Percentiles rank a stretch among this genome's conserved stretches.
Conservation (phyloP, 1,140 invertebrate species). For the Drosophila obscura region DNA sequence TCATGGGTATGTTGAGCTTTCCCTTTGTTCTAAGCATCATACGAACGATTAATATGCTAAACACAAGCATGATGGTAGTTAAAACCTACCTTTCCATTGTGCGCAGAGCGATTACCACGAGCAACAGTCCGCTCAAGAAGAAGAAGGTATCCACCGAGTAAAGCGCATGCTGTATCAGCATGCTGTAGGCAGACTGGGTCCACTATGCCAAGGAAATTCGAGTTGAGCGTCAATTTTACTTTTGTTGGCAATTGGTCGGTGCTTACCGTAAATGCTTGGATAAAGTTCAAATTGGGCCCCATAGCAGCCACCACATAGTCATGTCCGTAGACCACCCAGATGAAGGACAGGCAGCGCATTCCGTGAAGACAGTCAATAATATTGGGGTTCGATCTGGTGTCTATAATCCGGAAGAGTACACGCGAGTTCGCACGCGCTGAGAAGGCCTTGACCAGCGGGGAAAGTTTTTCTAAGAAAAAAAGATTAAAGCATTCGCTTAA, state of each 20-base stretch:
- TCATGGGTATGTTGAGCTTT: conserved; percentile 63
- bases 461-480: conserved; percentile 23
- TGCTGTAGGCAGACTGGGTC: conserved; percentile 84
- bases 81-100: conserved; percentile 86
- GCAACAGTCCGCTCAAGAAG: conserved; percentile 89
- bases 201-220: conserved; percentile 20
- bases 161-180: conserved; percentile 85
- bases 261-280: conserved; percentile 7
- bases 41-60: neutral
- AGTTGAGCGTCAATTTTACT: neutral
- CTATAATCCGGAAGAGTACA: conserved; percentile 39
- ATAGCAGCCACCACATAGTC: conserved; percentile 65
- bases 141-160: conserved; percentile 97
- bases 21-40: conserved; percentile 41
- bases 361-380: conserved; percentile 85
- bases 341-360: conserved; percentile 86
- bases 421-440: conserved; percentile 53
- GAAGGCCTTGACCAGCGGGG: conserved; percentile 41
- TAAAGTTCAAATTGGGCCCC: conserved; percentile 62
- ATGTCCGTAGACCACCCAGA: conserved; percentile 88
- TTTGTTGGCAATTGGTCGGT: neutral
- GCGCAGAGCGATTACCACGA: conserved; percentile 86
- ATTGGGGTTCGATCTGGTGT: conserved; percentile 51
- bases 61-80: neutral
- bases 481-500: neutral